Evolutionary conservation across 2,888 invertebrate genomes (phyloP), one percentile per base, ranked within the genome.

Genomic region (Meganola albula): DNA sequence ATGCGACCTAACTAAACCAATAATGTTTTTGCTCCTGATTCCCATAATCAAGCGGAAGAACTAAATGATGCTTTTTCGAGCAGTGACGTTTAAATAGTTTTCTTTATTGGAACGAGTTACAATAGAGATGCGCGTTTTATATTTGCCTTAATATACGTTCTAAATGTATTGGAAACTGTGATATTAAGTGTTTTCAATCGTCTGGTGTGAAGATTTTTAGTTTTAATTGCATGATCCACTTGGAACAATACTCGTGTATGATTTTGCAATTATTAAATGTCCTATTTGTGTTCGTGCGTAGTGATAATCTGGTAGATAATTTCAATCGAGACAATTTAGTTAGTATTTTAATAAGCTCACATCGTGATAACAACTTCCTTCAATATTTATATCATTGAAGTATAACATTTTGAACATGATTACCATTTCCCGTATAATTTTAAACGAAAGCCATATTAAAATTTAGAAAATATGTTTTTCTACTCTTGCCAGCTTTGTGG

Each of bases 401-500:
- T 34, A 16, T 16, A 5, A 44, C 27, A 40, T 40, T 31, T 31
- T 47, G 41, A 44, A 51, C 40, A 40, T 39, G 40, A 70, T 72
- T 70, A 69, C 72, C 70, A 71, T 67, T 73, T 71, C 67, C 64
- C 42, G 50, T 49, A 49, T 53, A 53, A 63, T 63, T 64, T 64
- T 71, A 63, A 74, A 72, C 53, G 69, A 71, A 74, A 83, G 85
- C 84, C 85, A 85, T 85, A 84, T 82, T 82, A 74, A 75, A 77
- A 76, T 73, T 82, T 84, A 83, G 82, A 77, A 73, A 75, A 73
- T 66, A 63, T 61, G 35, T 54, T 74, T 77, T 78, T 77, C 75
- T 75, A 69, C 79, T 85, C 85, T 85, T 85, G 85, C 85, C 85
- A 85, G 83, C 75, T 79, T 77, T 51, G 74, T 74, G 74, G 79